Conservation (phyloP, 2,797 vertebrate species). For the Lutjanus argentimaculatus region DNA sequence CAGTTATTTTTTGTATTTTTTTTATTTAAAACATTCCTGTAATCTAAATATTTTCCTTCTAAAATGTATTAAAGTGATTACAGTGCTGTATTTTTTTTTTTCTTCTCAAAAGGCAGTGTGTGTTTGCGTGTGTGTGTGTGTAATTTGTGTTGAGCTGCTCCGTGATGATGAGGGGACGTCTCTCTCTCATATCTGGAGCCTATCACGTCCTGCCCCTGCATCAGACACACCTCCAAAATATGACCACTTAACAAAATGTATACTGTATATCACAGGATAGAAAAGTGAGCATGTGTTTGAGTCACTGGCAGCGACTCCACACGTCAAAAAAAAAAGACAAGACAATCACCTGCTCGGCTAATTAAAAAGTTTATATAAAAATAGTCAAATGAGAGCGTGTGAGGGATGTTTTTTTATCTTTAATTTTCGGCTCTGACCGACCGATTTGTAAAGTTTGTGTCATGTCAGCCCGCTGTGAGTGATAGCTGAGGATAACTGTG, state of each 20-base stretch:
- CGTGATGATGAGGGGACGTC: conserved; percentile 44
- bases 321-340: conserved; percentile 48
- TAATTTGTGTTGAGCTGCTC: neutral
- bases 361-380: conserved; percentile 28
- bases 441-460: conserved; percentile 38
- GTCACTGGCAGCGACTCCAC: conserved; percentile 64
- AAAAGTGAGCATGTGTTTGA: conserved; percentile 74
- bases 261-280: conserved; percentile 79
- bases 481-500: conserved; percentile 30
- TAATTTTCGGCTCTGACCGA: neutral
- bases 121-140: neutral
- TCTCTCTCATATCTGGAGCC: conserved; percentile 70
- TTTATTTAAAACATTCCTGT: neutral
- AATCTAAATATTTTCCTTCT: neutral
- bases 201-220: conserved; percentile 75
- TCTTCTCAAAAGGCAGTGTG: neutral
- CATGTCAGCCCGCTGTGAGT: conserved; percentile 43
- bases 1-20: accelerated
- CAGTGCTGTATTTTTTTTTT: neutral
- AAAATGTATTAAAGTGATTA: neutral
- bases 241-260: conserved; percentile 79
- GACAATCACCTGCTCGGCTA: conserved; percentile 19
- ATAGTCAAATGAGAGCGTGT: conserved; percentile 7
- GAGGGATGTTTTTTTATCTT: conserved; percentile 28
- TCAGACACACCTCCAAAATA: conserved; percentile 82